Conservation (phyloP, 2,797 vertebrate genomes). For the Ctenochaetus hawaiiensis region DNA sequence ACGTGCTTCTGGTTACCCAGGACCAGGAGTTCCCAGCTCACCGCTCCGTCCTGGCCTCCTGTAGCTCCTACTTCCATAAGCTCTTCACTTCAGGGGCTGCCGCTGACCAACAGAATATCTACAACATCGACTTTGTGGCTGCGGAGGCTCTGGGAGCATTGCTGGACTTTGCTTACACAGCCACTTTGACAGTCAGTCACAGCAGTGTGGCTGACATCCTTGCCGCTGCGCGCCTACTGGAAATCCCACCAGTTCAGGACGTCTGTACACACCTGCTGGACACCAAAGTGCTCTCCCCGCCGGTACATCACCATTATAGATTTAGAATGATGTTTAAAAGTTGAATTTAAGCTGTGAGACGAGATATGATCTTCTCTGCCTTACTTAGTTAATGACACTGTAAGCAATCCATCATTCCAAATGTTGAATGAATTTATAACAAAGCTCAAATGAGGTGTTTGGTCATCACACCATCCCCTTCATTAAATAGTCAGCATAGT, state of each 20-base stretch:
- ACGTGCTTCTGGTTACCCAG: constrained; percentile 94
- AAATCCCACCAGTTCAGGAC: constrained; percentile 94
- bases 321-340: constrained; percentile 20
- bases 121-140: constrained; percentile 95
- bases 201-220: constrained; percentile 94
- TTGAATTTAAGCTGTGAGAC: constrained; percentile 20
- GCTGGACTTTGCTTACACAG: constrained; percentile 98
- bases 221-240: constrained; percentile 93
- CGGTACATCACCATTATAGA: constrained; percentile 73
- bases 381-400: constrained; percentile 3
- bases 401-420: neutral
- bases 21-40: constrained; percentile 97
- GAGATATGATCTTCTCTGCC: constrained; percentile 14
- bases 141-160: constrained; percentile 94
- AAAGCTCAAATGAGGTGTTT: constrained; percentile 17
- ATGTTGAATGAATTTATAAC: constrained; percentile 1
- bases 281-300: constrained; percentile 91
- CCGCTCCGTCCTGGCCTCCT: constrained; percentile 96
- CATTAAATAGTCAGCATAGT: constrained; percentile 62
- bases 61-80: constrained; percentile 98
- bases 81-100: constrained; percentile 96
- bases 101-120: constrained; percentile 96
- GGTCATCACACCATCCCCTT: constrained; percentile 43
- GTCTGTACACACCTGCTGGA: constrained; percentile 98
- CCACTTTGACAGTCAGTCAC: constrained; percentile 96